Evolutionary conservation across 1,140 invertebrate species (phyloP).

Genomic region (Hermatobates lingyangjiaoensis): DNA sequence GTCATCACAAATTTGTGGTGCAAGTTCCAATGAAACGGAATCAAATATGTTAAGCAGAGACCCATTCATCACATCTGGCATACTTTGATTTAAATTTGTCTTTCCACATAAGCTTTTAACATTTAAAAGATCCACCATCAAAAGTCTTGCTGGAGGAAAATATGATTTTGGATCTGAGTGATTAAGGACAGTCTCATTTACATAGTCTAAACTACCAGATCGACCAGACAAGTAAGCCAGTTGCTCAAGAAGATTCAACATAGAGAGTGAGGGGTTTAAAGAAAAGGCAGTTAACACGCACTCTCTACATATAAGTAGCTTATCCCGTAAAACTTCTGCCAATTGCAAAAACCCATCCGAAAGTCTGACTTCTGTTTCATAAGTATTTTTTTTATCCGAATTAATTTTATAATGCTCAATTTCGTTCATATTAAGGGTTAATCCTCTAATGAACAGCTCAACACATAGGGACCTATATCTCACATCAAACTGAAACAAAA

Average conservation of each 20-base stretch:
- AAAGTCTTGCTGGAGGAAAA: too few relatives aligned
- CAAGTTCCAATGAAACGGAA: slow-evolving; percentile 19
- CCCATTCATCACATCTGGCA: slow-evolving; percentile 4
- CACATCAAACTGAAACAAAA: slow-evolving; percentile 34
- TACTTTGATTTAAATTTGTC: too few relatives aligned
- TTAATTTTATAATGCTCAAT: slow-evolving; percentile 43
- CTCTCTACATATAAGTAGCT: slow-evolving; percentile 35
- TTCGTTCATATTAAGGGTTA: slow-evolving; percentile 56
- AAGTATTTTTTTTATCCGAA: slow-evolving; percentile 29
- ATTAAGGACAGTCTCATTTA: too few relatives aligned
- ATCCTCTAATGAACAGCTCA: slow-evolving; percentile 48
- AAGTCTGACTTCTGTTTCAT: slow-evolving; percentile 30
- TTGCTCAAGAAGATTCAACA: slow-evolving; percentile 27
- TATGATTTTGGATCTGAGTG: too few relatives aligned
- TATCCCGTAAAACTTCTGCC: slow-evolving; percentile 29
- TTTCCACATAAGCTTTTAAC: too few relatives aligned
- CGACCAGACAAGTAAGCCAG: neutral
- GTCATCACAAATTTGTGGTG: slow-evolving; percentile 37
- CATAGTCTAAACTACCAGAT: too few relatives aligned
- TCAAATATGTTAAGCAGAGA: slow-evolving; percentile 1
- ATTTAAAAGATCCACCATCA: too few relatives aligned
- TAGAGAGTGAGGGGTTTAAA: slow-evolving; percentile 33
- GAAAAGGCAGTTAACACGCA: slow-evolving; percentile 45
- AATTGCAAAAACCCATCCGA: slow-evolving; percentile 35
- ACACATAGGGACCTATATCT: slow-evolving; percentile 42